Percentiles rank a stretch among this genome's conserved stretches.
Evolutionary conservation across 2,113 vertebrate species (phyloP).

Genomic region (Phalacrocorax pelagicus): DNA sequence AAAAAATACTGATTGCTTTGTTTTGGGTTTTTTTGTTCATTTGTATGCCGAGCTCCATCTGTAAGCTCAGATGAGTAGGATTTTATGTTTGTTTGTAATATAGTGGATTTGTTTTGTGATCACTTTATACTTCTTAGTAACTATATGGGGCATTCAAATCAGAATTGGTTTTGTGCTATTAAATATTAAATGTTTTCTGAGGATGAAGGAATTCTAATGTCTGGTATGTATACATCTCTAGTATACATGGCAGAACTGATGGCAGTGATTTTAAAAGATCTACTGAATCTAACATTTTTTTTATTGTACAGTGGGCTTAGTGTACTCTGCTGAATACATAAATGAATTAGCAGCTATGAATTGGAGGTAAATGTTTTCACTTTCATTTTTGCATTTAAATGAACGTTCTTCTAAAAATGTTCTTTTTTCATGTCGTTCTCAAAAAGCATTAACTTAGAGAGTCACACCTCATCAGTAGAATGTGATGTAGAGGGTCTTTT

Average conservation of each 20-base stretch:
- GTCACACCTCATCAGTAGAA: background rate
- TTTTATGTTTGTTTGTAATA: background rate
- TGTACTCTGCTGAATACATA: slow-evolving; percentile 89
- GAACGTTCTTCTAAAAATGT: background rate
- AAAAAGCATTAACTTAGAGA: background rate
- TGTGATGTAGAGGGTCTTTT: background rate
- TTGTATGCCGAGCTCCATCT: background rate
- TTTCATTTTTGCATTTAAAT: background rate
- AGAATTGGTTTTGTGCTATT: background rate
- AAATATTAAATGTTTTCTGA: background rate
- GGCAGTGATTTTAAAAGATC: background rate
- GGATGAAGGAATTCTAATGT: background rate
- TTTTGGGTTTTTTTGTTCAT: background rate
- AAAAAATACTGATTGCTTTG: background rate
- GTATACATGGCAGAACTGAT: background rate
- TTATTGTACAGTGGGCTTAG: slow-evolving; percentile 77
- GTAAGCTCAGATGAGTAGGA: background rate
- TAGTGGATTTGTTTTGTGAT: background rate
- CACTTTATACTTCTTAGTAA: background rate
- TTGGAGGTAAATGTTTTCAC: slow-evolving; percentile 83
- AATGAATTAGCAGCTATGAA: slow-evolving; percentile 94
- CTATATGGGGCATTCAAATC: background rate
- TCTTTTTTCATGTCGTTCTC: background rate
- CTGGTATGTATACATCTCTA: background rate
- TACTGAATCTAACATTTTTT: background rate